phyloP scores from a whole-genome alignment of 1,140 invertebrate genomes.

The Drosophila watanabei region DNA sequence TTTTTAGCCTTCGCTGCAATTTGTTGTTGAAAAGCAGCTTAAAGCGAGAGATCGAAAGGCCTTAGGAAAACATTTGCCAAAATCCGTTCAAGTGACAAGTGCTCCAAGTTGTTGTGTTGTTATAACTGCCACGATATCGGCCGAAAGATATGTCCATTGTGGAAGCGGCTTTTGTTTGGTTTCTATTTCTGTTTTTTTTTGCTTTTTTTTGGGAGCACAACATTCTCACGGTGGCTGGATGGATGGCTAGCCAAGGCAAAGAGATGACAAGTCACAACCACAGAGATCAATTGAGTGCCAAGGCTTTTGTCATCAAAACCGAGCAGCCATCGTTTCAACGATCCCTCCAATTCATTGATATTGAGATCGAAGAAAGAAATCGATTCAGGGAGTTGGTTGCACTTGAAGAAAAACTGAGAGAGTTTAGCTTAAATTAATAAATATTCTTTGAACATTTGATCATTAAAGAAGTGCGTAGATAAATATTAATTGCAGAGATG shows the following conservation, averaged over 20 bases:
- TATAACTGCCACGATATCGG: conserved; percentile 54
- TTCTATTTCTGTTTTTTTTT: conserved; percentile 18
- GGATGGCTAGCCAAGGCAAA: conserved; percentile 47
- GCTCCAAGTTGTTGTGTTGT: conserved; percentile 47
- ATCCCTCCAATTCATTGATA: conserved; percentile 37
- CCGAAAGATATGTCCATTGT: conserved; percentile 50
- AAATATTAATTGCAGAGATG: background rate
- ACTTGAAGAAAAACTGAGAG: background rate
- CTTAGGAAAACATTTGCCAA: conserved; percentile 79
- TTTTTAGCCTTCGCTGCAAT: conserved; percentile 43
- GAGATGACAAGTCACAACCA: conserved; percentile 77
- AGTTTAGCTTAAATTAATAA: rapidly evolving
- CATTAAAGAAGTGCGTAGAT: no score
- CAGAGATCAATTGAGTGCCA: conserved; percentile 59
- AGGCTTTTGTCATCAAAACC: conserved; percentile 60
- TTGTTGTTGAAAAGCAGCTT: conserved; percentile 64
- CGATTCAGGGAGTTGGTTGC: conserved; percentile 3
- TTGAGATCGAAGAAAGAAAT: conserved; percentile 23
- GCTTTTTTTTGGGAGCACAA: conserved; percentile 60
- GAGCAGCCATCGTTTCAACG: conserved; percentile 46
- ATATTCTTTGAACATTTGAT: no score
- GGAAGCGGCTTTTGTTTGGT: conserved; percentile 53
- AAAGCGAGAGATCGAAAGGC: conserved; percentile 63
- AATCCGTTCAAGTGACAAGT: conserved; percentile 72
- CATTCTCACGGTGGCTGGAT: conserved; percentile 77